Base-by-base conservation (phyloP, 2,797 vertebrate species). In the Hybognathus amarus region DNA sequence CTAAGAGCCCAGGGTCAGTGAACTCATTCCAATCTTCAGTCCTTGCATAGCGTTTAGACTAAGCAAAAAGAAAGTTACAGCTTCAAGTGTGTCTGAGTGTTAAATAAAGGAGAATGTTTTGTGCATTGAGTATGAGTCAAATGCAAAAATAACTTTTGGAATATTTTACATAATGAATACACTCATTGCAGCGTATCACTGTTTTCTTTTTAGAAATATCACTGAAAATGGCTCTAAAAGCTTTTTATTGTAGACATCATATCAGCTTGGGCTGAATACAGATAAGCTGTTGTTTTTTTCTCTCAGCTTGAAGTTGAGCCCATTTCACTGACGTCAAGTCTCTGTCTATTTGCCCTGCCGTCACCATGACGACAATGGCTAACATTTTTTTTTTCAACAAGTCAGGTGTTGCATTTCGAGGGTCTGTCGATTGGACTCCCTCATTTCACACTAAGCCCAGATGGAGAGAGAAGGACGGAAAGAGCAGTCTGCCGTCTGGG, bases 321-420 rank as follows among this genome's bases (percentile, higher is more conserved):
- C 89, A 73, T 36, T 90, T 77, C 79, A 87, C 88, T 93, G 93
- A 93, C 89, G 90, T 94, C 93, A 95, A 88, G 81, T 89, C 87
- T 79, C 87, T 82, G 88, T 66, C 17, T 93, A 87, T 91, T 87
- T 86, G 86, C 92, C 87, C 91, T 83, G 90, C 92, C 84, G 90
- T 96, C 92, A 91, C 95, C 94, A 94, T 93, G 93, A 94, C 90
- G 94, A 96, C 92, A 75, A 83, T 87, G 91, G 93, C 89, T 94
- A 94, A 94, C 93, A 91, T 69, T 80, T 69, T 66, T 69, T 66
- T 73, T 80, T 83, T 94, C 91, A 87, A 92, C 90, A 96, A 94
- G 95, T 94, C 91, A 90, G 91, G 92, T 92, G 92, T 93, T 93
- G 92, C 90, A 93, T 94, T 94, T 91, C 87, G 88, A 93, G 90